Evolutionary conservation across 2,888 invertebrate species (phyloP), one percentile per base, ranked within the genome.

Genomic region (Eupithecia dodoneata): DNA sequence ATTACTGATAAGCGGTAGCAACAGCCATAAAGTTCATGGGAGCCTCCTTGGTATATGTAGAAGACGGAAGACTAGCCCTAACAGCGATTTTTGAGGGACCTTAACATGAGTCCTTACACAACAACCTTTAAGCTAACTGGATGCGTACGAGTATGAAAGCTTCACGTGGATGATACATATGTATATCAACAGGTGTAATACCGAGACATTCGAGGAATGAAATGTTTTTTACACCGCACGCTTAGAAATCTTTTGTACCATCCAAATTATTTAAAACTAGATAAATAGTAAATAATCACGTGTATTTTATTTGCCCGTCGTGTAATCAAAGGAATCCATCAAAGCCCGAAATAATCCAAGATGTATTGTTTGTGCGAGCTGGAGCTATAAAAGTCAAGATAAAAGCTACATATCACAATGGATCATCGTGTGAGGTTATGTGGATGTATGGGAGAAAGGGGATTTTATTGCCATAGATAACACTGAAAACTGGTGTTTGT

Each of bases 371-470:
- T 71, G 65, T 63, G 52, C 52, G 4, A 55, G 44, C 12, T 70
- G 30, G 45, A 74, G 74, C 77, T 45, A 75, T 77, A 75, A 75
- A 77, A 75, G 72, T 70, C 70, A 13, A 65, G 65, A 73, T 77
- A 75, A 66, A 77, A 74, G 65, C 74, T 45, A 49, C 66, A 49
- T 63, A 52, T 75, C 73, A 74, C 72, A 72, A 72, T 44, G 65
- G 44, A 71, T 66, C 72, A 59, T 63, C 77, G 77, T 75, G 77
- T 73, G 77, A 71, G 72, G 77, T 41, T 72, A 5, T 41, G 45
- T 73, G 42, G 70, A 73, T 71, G 55, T 71, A 59, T 65, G 59
- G 30, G 44, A 66, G n/a, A 70, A 63, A 44, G 18, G 2, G 15
- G 70, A 18, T 71, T 74, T 72, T 77, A 77, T 74, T 44, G 52